Evolutionary conservation across 2,888 invertebrate genomes (phyloP).

Genomic region (Orchesella flavescens): DNA sequence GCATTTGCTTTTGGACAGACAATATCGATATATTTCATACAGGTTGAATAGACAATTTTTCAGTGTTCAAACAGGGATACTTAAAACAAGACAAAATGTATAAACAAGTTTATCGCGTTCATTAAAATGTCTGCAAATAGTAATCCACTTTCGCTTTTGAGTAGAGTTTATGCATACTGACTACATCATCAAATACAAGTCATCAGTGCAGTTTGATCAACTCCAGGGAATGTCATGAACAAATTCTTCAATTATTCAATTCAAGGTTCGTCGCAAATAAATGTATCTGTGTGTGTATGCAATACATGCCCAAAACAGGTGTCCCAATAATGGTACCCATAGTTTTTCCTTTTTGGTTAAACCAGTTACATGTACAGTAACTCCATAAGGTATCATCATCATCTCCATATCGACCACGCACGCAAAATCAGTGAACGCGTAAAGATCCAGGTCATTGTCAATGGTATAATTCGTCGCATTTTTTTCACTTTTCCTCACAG

Average conservation of each 20-base stretch:
- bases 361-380: not conserved
- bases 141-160: not conserved
- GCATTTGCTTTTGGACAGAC: not conserved
- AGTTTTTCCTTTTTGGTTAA: not conserved
- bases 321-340: not conserved
- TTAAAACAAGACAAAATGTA: too few relatives aligned
- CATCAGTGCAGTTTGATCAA: constrained; percentile 9
- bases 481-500: constrained; percentile 5
- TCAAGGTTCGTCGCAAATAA: too few relatives aligned
- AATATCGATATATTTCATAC: too few relatives aligned
- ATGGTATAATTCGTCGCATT: constrained; percentile 27
- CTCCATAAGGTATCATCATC: too few relatives aligned
- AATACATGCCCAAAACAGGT: not conserved
- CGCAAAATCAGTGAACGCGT: not conserved
- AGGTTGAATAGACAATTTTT: too few relatives aligned
- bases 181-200: too few relatives aligned
- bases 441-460: constrained; percentile 54
- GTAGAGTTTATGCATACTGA: too few relatives aligned
- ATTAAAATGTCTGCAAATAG: not conserved
- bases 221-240: constrained; percentile 24
- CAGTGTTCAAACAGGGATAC: too few relatives aligned
- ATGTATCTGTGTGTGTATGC: too few relatives aligned
- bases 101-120: not conserved
- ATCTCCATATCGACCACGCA: not conserved
- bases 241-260: not conserved